Percentiles rank a stretch among this genome's conserved stretches.
Evolutionary conservation across 2,113 vertebrate genomes (phyloP).

Genomic region (Ammospiza nelsoni): DNA sequence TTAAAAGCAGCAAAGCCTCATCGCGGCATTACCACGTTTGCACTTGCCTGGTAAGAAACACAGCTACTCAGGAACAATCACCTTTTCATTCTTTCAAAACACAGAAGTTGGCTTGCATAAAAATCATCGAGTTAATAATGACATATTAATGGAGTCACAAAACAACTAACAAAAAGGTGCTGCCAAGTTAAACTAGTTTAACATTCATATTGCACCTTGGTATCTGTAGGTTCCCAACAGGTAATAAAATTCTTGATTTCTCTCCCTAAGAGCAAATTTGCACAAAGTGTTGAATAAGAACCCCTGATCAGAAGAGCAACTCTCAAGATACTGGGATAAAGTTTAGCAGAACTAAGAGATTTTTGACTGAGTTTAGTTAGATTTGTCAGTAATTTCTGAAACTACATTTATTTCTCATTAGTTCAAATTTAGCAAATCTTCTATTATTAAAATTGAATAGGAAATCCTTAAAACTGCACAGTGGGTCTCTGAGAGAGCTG

Average conservation of each 20-base stretch:
- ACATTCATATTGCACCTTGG: background rate
- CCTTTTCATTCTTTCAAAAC: background rate
- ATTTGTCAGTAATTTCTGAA: background rate
- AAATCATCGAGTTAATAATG: background rate
- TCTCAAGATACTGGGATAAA: background rate
- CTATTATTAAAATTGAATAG: background rate
- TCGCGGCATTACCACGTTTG: background rate
- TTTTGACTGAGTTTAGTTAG: background rate
- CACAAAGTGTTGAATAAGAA: background rate
- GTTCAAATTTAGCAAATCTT: background rate
- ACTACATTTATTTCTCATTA: background rate
- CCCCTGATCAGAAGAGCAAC: background rate
- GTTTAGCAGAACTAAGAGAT: background rate
- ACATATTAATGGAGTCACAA: background rate
- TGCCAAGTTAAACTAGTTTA: background rate
- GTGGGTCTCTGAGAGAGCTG: background rate
- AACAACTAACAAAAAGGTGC: background rate
- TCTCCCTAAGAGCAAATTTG: background rate
- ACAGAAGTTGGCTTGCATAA: background rate
- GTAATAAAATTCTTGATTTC: background rate
- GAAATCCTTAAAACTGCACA: background rate
- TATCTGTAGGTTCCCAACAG: background rate
- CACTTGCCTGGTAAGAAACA: background rate
- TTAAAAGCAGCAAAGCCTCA: background rate
- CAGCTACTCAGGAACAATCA: background rate